Evolutionary conservation across 2,797 vertebrate species (phyloP).

Genomic region (Balearica regulorum): DNA sequence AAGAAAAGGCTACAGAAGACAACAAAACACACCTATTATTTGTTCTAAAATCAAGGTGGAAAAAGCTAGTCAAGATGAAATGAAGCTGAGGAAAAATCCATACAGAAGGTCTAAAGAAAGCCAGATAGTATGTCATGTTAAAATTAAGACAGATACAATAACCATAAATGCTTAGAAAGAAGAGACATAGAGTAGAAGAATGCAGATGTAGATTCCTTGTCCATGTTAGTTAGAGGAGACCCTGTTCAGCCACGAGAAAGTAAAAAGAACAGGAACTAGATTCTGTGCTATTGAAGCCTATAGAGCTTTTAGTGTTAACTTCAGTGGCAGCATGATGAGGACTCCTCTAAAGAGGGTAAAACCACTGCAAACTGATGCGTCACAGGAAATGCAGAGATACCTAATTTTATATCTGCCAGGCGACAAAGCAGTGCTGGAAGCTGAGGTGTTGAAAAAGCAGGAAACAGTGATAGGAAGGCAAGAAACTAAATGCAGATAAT

Average conservation of each 20-base stretch:
- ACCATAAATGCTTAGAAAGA: not conserved
- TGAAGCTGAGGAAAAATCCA: not conserved
- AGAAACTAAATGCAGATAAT: not conserved
- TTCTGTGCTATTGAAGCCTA: not conserved
- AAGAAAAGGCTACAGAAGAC: not conserved
- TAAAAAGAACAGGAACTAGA: not conserved
- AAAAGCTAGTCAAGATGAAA: not conserved
- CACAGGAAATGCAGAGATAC: not conserved
- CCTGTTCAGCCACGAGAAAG: not conserved
- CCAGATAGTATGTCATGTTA: not conserved
- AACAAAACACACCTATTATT: not conserved
- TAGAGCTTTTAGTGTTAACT: not conserved
- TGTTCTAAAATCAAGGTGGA: not conserved
- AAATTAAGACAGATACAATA: not conserved
- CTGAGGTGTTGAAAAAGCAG: not conserved
- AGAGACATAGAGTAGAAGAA: not conserved
- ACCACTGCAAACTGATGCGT: not conserved
- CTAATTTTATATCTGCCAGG: not conserved
- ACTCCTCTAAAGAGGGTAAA: not conserved
- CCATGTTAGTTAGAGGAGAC: not conserved
- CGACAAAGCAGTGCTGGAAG: not conserved
- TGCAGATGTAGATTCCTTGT: not conserved
- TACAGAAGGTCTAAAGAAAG: not conserved
- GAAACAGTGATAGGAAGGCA: not conserved
- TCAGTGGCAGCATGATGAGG: not conserved